Evolutionary conservation across 2,113 vertebrate genomes (phyloP), one percentile per base, ranked within the genome.

Genomic region (Chloropsis cyanopogon): DNA sequence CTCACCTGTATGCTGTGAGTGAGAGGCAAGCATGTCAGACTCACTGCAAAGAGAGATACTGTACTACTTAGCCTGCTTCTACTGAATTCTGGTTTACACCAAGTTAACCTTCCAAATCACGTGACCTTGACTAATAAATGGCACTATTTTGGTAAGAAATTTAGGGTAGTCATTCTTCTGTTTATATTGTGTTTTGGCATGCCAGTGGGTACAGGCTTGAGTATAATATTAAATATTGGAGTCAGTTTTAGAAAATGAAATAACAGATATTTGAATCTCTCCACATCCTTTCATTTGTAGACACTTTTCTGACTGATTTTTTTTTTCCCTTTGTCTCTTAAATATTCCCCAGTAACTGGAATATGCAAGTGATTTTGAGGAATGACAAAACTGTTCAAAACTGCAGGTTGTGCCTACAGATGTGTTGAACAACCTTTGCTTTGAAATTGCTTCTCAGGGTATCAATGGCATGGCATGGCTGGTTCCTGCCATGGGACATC

Each of bases 381-480:
- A 68, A 44, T 41, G 41, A 54, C 21, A 42, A 44, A 88, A 44
- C 8, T 23, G 50, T 39, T 56, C 11, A 37, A 31, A 78, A 31
- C 26, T 37, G 31, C 29, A 35, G 29, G 49, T 39, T 60, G 76
- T 60, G 18, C 29, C 60, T 79, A 15, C 33, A 68, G 35, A 46
- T 31, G 8, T 9, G 6, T 68, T 82, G 66, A 90, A 31, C 24
- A 66, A 35, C n/a, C 29, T 86, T 73, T 54, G 42, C 18, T 75
- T 37, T 47, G 47, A 25, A 81, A 70, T 46, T 59, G 44, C 16
- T 71, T 78, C n/a, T 28, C 8, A 0, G 2, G 0, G 0, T 59
- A 33, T 7, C 2, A 1, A 4, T 29, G 44, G 18, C 25, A 25
- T 80, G 33, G 12, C n/a, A 10, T 0, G 5, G 33, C 39, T 63